Percentiles rank a stretch among this genome's conserved stretches.
phyloP scores from a whole-genome alignment of 2,888 invertebrate species.

The Metalampra italica region DNA sequence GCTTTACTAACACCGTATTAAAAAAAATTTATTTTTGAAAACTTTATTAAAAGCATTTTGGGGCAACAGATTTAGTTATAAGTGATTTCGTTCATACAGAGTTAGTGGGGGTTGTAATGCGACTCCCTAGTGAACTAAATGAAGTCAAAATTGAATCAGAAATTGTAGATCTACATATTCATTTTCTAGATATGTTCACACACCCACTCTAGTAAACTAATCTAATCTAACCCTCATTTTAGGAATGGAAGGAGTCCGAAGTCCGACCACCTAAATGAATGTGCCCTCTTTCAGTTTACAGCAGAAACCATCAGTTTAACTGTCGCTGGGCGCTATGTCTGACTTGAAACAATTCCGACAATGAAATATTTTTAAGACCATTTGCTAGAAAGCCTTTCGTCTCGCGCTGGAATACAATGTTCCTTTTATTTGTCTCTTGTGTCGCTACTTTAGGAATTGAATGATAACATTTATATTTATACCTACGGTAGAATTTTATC shows the following conservation, averaged over 20 bases:
- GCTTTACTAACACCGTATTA: too few relatives aligned
- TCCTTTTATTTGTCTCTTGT: slow-evolving; percentile 52
- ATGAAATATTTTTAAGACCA: slow-evolving; percentile 73
- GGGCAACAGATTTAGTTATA: too few relatives aligned
- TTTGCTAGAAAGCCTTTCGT: slow-evolving; percentile 67
- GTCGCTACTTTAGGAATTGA: slow-evolving; percentile 4
- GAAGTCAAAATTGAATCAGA: too few relatives aligned
- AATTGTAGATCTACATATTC: neutral
- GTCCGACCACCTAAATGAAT: slow-evolving; percentile 45
- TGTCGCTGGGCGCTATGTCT: slow-evolving; percentile 69
- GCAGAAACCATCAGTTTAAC: slow-evolving; percentile 62
- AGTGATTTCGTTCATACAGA: too few relatives aligned
- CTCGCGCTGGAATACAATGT: slow-evolving; percentile 38
- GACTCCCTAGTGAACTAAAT: too few relatives aligned
- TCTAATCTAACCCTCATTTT: neutral
- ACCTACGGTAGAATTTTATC: neutral
- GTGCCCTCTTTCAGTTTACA: slow-evolving; percentile 49
- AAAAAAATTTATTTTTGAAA: too few relatives aligned
- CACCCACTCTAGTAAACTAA: neutral
- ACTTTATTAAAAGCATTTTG: too few relatives aligned
- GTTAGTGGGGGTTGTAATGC: too few relatives aligned
- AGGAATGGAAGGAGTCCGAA: neutral
- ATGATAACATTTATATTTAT: slow-evolving; percentile 12
- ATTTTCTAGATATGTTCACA: neutral
- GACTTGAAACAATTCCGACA: slow-evolving; percentile 68